A percentile compares a stretch with the other conserved stretches of the same genome.
phyloP scores from a whole-genome alignment of 2,888 invertebrate genomes.

The Hemithea aestivaria region DNA sequence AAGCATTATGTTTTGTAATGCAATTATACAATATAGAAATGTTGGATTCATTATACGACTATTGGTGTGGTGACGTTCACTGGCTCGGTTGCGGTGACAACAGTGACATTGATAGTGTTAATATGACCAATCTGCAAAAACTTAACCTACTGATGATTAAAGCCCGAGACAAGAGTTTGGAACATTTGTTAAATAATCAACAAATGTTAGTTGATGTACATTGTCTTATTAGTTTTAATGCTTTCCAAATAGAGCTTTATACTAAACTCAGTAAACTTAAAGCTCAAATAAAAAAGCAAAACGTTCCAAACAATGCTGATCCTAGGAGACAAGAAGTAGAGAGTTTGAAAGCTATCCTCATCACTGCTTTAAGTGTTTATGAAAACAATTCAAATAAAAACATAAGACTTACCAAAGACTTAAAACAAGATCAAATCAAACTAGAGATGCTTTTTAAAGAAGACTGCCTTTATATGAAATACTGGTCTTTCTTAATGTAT shows the following conservation, averaged over 20 bases:
- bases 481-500: constrained; percentile 1
- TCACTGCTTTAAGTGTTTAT: constrained; percentile 2
- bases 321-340: constrained; percentile 1
- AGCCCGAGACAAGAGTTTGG: neutral
- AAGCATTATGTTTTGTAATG: constrained; percentile 16
- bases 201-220: constrained; percentile 1
- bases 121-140: constrained; percentile 2
- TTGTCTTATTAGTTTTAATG: constrained; percentile 4
- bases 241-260: constrained; percentile 8
- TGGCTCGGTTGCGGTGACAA: constrained; percentile 5
- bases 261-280: neutral
- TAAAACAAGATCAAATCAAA: neutral
- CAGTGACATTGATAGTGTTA: neutral
- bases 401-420: neutral
- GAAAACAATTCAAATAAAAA: neutral
- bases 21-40: constrained; percentile 4
- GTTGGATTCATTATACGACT: constrained; percentile 22
- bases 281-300: neutral
- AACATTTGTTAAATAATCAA: neutral
- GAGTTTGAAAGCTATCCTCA: constrained; percentile 2
- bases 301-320: neutral
- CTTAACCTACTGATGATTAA: neutral
- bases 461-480: neutral
- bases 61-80: constrained; percentile 19
- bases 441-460: neutral